These are phyloP conservation scores for Pristionchus fissidentatus DNA, from an alignment of 2,888 invertebrate genomes.

Conservation along the genomic window DNA sequence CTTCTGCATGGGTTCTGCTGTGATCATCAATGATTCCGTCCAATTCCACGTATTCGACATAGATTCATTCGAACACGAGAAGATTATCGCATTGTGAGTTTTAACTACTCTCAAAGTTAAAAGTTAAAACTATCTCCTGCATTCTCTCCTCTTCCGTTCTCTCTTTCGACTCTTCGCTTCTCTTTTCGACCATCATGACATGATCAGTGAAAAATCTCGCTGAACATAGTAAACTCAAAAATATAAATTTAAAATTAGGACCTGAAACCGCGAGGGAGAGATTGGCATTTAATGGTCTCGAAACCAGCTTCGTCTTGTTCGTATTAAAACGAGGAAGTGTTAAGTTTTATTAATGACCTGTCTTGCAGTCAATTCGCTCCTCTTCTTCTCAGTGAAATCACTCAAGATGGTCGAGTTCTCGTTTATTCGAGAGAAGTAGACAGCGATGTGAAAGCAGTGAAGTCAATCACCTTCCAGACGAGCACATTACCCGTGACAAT, in stretches of 20 bases:
- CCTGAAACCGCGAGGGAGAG: too few species aligned
- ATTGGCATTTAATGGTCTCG: too few species aligned
- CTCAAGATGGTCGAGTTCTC: background rate
- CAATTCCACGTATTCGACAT: background rate
- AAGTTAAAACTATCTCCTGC: too few species aligned
- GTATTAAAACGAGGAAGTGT: too few species aligned
- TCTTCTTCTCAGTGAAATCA: background rate
- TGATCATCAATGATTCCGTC: conserved; percentile 4
- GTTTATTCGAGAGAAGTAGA: background rate
- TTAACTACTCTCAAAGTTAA: too few species aligned
- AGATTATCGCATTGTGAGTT: background rate
- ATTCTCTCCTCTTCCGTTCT: too few species aligned
- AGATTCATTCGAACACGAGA: background rate
- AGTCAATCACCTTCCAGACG: background rate
- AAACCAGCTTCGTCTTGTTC: too few species aligned
- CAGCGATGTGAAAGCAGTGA: conserved; percentile 3
- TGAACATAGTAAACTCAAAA: too few species aligned
- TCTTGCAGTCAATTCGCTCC: background rate
- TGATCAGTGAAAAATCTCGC: too few species aligned
- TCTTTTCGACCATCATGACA: too few species aligned
- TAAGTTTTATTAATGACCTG: background rate
- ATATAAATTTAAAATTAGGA: too few species aligned
- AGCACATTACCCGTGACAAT: background rate
- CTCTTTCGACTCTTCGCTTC: too few species aligned
- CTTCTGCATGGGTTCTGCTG: background rate